Evolutionary conservation across 2,113 vertebrate species (phyloP).

Genomic region (Chaenogobius annularis): DNA sequence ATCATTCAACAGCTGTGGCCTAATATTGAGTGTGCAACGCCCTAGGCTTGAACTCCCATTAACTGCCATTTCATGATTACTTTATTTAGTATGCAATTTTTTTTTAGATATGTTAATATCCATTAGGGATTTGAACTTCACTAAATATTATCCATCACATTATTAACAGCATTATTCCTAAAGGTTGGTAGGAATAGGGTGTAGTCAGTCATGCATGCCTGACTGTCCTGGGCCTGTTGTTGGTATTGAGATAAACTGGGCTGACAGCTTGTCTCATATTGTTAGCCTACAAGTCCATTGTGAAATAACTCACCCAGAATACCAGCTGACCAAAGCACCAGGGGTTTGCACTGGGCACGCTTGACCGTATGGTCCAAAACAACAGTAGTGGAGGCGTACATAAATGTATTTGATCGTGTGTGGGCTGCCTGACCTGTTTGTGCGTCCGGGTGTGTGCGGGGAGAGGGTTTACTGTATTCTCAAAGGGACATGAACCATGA

Average conservation of each 20-base stretch:
- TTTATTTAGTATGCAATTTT: slow-evolving; percentile 5
- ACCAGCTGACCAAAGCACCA: slow-evolving; percentile 64
- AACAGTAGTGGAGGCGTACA: slow-evolving; percentile 41
- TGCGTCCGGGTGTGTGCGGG: slow-evolving; percentile 14
- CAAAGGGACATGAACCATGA: slow-evolving; percentile 23
- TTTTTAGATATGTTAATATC: slow-evolving; percentile 4
- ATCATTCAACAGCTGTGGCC: not conserved
- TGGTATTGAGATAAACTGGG: slow-evolving; percentile 58
- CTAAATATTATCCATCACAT: too few species aligned
- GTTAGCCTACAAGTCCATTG: slow-evolving; percentile 56
- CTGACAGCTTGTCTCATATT: slow-evolving; percentile 69
- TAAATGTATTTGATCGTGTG: slow-evolving; percentile 47
- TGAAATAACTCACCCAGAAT: slow-evolving; percentile 67
- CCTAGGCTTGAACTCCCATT: not conserved
- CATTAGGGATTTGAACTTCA: not conserved
- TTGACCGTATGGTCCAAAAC: slow-evolving; percentile 46
- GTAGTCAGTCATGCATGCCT: slow-evolving; percentile 44
- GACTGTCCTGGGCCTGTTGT: slow-evolving; percentile 52
- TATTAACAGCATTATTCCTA: too few species aligned
- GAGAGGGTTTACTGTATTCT: slow-evolving; percentile 36
- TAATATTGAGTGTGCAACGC: not conserved
- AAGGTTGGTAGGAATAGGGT: slow-evolving; percentile 15
- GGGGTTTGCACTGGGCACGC: not conserved
- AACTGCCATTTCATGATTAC: not conserved
- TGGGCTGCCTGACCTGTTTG: slow-evolving; percentile 47